phyloP scores from a whole-genome alignment of 2,797 vertebrate genomes.

The Petrocephalus sullivani region DNA sequence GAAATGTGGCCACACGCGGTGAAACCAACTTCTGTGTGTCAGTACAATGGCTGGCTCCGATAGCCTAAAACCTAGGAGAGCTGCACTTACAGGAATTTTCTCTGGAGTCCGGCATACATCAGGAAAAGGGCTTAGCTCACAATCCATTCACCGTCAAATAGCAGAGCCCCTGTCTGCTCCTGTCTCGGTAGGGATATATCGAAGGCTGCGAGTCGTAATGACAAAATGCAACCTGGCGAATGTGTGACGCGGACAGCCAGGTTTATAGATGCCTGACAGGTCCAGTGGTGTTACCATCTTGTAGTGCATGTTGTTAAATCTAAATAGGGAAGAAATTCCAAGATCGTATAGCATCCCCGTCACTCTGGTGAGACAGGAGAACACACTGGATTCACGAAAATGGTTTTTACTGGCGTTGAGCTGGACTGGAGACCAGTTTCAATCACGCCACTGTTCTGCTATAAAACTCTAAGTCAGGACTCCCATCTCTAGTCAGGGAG shows the following conservation, averaged over 20 bases:
- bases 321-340: not conserved
- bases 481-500: not conserved
- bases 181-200: not conserved
- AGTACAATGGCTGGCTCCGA: not conserved
- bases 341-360: not conserved
- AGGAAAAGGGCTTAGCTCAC: not conserved
- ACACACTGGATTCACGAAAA: not conserved
- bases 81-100: not conserved
- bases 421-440: not conserved
- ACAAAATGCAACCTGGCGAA: not conserved
- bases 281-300: not conserved
- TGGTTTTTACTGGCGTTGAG: not conserved
- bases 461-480: not conserved
- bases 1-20: not conserved
- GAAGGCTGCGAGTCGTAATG: not conserved
- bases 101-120: not conserved
- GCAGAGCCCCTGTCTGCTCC: not conserved
- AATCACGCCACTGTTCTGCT: not conserved
- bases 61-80: not conserved
- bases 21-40: not conserved
- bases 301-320: not conserved
- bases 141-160: not conserved
- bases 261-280: not conserved
- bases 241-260: not conserved
- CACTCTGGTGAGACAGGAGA: not conserved